Percentiles rank a stretch among this genome's conserved stretches.
phyloP scores from a whole-genome alignment of 2,113 vertebrate genomes.

The Neolamprologus variostigma region DNA sequence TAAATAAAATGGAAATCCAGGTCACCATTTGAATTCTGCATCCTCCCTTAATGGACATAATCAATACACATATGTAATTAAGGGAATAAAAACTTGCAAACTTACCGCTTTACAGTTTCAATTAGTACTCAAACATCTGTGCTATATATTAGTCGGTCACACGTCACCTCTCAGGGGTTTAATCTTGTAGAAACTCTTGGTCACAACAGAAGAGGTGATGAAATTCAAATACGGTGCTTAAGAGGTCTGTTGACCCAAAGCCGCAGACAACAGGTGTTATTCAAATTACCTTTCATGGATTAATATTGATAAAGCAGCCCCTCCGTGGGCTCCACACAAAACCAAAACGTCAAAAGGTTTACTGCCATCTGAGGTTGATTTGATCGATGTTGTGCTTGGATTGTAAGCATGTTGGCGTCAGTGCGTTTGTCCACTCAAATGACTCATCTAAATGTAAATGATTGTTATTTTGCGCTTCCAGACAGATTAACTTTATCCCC shows the following conservation, averaged over 20 bases:
- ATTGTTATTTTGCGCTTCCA: neutral
- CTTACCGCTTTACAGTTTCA: neutral
- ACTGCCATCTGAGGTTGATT: neutral
- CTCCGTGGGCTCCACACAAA: neutral
- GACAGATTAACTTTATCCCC: neutral
- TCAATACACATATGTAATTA: neutral
- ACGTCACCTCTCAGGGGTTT: neutral
- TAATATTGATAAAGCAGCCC: conserved; percentile 20
- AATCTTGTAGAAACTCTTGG: neutral
- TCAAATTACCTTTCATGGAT: conserved; percentile 40
- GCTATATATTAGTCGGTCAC: neutral
- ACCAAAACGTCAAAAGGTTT: neutral
- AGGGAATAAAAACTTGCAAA: neutral
- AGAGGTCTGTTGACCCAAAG: conserved; percentile 37
- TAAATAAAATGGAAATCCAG: neutral
- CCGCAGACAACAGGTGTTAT: conserved; percentile 52
- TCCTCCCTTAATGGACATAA: neutral
- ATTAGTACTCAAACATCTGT: neutral
- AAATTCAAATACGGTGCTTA: conserved; percentile 33
- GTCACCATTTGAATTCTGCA: neutral
- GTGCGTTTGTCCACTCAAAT: neutral
- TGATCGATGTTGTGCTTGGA: neutral
- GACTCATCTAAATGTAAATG: neutral
- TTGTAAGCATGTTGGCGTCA: neutral
- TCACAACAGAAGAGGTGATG: conserved; percentile 2